phyloP scores from a whole-genome alignment of 2,113 vertebrate genomes.

The Hippocampus guttulatus region DNA sequence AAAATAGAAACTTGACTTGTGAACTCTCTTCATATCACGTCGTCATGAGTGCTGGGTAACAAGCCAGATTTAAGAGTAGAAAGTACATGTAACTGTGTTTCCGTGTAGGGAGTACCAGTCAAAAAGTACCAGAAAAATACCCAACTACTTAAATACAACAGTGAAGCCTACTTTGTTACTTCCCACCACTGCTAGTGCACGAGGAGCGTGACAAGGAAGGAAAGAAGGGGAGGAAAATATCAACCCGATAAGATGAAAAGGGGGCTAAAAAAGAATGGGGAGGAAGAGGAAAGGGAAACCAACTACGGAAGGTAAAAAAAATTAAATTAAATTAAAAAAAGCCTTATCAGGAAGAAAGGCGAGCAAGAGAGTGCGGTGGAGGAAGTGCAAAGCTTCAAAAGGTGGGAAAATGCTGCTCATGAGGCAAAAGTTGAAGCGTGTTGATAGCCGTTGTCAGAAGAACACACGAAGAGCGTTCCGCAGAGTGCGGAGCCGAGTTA shows the following conservation, averaged over 20 bases:
- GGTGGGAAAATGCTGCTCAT: slow-evolving; percentile 33
- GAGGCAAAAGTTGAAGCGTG: slow-evolving; percentile 49
- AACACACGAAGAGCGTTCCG: neutral
- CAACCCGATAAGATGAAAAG: slow-evolving; percentile 32
- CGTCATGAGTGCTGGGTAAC: no score
- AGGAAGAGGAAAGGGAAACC: slow-evolving; percentile 55
- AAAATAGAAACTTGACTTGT: no score
- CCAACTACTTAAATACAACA: no score
- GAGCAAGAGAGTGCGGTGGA: slow-evolving; percentile 39
- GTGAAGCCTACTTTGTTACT: no score
- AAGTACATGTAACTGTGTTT: no score
- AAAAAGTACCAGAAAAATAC: no score
- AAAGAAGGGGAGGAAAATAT: no score
- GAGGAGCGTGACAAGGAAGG: no score
- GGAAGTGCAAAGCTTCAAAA: slow-evolving; percentile 39
- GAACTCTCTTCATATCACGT: no score
- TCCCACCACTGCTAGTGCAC: no score
- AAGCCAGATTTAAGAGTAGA: no score
- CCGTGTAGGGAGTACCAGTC: no score
- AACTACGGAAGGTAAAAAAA: slow-evolving; percentile 47
- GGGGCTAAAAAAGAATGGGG: slow-evolving; percentile 21
- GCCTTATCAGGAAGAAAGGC: slow-evolving; percentile 36
- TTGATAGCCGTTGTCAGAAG: neutral
- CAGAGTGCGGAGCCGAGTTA: neutral
- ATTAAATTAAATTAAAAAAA: slow-evolving; percentile 8